A percentile compares a stretch with the other conserved stretches of the same genome.
Conservation (phyloP, 2,797 vertebrate species). For the Columba guinea region DNA sequence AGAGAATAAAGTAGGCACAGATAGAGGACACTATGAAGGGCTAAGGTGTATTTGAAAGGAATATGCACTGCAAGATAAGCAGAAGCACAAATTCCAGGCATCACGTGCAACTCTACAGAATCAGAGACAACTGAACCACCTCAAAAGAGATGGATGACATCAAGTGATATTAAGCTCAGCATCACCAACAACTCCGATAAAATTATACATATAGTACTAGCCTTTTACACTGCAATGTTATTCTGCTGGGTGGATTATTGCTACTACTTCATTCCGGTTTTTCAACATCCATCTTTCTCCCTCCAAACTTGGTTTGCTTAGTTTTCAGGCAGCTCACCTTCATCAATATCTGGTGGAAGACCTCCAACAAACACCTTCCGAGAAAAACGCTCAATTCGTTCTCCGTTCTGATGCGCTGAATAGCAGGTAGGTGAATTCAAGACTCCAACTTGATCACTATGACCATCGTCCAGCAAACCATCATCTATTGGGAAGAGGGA, state of each 20-base stretch:
- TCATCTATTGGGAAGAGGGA: constrained; percentile 98
- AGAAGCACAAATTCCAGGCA: background rate
- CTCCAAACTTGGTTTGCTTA: background rate
- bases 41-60: background rate
- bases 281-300: background rate
- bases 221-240: background rate
- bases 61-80: background rate
- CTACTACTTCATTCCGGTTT: background rate
- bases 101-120: background rate
- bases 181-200: background rate
- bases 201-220: background rate
- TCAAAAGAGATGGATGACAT: background rate
- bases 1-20: background rate
- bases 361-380: constrained; percentile 98
- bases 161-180: background rate
- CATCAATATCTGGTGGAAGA: constrained; percentile 96
- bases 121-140: background rate
- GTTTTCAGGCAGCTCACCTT: constrained; percentile 81
- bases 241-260: background rate
- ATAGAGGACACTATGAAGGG: background rate
- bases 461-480: constrained; percentile 92
- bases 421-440: constrained; percentile 91
- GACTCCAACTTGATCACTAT: constrained; percentile 91
- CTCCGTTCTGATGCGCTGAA: constrained; percentile 93
- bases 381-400: constrained; percentile 95